Conservation (phyloP, 2,113 vertebrate species). For the Rhineura floridana region DNA sequence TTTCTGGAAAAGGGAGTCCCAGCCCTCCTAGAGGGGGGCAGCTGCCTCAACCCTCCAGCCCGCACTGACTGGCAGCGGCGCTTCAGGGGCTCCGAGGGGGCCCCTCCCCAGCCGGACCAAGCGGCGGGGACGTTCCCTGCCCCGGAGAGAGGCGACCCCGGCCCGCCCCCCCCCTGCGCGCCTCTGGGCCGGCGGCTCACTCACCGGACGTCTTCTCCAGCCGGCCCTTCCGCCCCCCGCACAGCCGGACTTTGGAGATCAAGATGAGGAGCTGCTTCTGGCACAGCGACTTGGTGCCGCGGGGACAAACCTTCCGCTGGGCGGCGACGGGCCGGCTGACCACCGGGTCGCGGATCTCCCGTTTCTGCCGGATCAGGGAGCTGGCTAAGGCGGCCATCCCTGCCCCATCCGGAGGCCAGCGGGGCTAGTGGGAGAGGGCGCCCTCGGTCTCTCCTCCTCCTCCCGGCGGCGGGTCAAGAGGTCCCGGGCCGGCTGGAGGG, state of each 20-base stretch:
- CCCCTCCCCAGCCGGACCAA: too few species aligned
- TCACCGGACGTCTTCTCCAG: constrained; percentile 85
- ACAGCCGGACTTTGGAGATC: constrained; percentile 90
- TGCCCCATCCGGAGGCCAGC: constrained; percentile 50
- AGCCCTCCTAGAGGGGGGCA: not conserved
- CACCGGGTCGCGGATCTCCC: constrained; percentile 87
- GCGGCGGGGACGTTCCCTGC: not conserved
- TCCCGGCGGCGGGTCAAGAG: not conserved
- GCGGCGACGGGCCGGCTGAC: constrained; percentile 83
- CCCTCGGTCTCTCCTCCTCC: constrained; percentile 64
- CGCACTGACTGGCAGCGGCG: not conserved
- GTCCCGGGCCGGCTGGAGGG: not conserved
- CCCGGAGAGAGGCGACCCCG: not conserved
- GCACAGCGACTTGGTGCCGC: constrained; percentile 90
- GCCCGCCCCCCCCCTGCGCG: accelerated
- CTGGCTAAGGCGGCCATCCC: constrained; percentile 90
- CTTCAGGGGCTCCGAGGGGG: too few species aligned
- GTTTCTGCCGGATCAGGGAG: constrained; percentile 88
- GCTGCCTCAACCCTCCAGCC: not conserved
- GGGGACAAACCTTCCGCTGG: constrained; percentile 88
- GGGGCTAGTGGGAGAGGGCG: constrained; percentile 54
- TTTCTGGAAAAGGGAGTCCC: too few species aligned
- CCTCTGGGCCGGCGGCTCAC: constrained; percentile 22
- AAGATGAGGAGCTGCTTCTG: constrained; percentile 90
- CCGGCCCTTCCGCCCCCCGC: constrained; percentile 82